Evolutionary conservation across 2,797 vertebrate species (phyloP).

Genomic region (Etheostoma nigrum): DNA sequence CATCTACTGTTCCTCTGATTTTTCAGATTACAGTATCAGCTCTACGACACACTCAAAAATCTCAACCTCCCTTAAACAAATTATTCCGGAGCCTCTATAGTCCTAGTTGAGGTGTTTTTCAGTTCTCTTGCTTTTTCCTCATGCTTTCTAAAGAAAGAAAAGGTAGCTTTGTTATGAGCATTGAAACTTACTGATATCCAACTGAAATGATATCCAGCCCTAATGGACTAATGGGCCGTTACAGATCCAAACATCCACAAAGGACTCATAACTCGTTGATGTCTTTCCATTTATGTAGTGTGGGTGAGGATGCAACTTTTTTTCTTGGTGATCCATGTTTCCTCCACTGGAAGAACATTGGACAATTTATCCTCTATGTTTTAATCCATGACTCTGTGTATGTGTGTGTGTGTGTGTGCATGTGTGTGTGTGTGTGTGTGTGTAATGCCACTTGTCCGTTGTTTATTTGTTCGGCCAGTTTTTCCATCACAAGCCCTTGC

Average conservation of each 20-base stretch:
- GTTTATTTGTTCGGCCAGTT: constrained; percentile 65
- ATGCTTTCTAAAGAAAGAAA: not conserved
- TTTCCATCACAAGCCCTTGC: constrained; percentile 77
- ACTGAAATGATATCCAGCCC: not conserved
- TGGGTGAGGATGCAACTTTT: constrained; percentile 24
- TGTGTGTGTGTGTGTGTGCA: constrained; percentile 16
- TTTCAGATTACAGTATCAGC: no score
- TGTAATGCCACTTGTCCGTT: constrained; percentile 36
- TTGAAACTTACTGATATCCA: not conserved
- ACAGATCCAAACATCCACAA: not conserved
- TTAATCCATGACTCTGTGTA: constrained; percentile 19
- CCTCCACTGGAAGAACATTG: constrained; percentile 29
- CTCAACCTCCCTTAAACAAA: no score
- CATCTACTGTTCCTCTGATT: not conserved
- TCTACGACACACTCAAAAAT: not conserved
- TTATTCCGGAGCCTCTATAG: not conserved
- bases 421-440: constrained; percentile 20
- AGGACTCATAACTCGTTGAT: not conserved
- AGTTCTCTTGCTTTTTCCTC: not conserved
- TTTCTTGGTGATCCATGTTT: constrained; percentile 39
- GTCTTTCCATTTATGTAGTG: constrained; percentile 5
- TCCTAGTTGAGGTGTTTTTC: not conserved
- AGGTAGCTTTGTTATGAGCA: not conserved
- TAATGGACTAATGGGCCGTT: not conserved
- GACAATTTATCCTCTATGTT: constrained; percentile 37